These are phyloP conservation scores for Spodoptera picta DNA, from an alignment of 2,888 invertebrate species.

Conservation along the genomic window DNA sequence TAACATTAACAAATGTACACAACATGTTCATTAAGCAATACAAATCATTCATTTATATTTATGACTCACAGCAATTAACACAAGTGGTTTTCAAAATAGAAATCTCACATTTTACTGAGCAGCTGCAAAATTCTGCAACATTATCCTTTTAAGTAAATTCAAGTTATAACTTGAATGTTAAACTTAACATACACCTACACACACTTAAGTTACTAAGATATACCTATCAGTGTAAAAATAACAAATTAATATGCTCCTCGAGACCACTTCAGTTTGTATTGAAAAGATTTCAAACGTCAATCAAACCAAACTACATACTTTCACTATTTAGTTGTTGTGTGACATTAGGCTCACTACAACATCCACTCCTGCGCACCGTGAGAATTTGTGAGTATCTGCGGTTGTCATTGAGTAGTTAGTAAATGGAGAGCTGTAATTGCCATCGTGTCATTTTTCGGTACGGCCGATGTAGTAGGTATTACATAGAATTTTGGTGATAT, in stretches of 20 bases:
- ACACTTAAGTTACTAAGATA: too few species aligned
- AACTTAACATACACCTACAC: conserved; percentile 11
- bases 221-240: conserved; percentile 1
- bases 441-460: too few species aligned
- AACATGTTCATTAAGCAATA: too few species aligned
- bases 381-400: conserved; percentile 27
- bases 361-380: conserved; percentile 41
- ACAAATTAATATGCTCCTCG: not conserved
- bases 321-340: conserved; percentile 28
- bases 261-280: conserved; percentile 11
- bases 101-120: too few species aligned
- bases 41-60: too few species aligned
- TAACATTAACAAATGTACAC: too few species aligned
- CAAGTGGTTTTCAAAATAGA: too few species aligned
- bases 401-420: conserved; percentile 13
- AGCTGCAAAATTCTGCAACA: not conserved
- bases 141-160: conserved; percentile 4
- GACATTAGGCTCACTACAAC: conserved; percentile 30
- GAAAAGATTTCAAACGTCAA: conserved; percentile 19
- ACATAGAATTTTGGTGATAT: too few species aligned
- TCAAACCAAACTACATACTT: conserved; percentile 22
- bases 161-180: not conserved
- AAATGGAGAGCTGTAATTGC: conserved; percentile 4
- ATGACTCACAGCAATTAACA: too few species aligned
- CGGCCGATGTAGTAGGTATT: too few species aligned